Evolutionary conservation across 1,140 invertebrate genomes (phyloP), one percentile per base, ranked within the genome.

Genomic region (Ladona fulva): DNA sequence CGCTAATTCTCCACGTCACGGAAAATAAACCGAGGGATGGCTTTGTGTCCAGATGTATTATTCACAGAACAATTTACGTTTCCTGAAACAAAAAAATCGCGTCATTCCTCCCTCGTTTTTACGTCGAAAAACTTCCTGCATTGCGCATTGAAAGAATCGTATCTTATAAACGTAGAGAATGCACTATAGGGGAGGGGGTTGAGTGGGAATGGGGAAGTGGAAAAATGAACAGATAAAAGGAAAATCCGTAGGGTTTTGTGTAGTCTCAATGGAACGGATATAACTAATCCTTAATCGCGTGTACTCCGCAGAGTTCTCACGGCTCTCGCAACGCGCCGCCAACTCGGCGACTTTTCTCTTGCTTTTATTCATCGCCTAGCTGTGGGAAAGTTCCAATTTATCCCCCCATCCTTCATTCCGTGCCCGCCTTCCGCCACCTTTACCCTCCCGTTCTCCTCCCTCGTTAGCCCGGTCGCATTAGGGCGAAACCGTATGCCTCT

Each of bases 221-320:
- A 66, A 22, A 22, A 66, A 66, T 5, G 3, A 3, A 1, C 52
- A 12, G 52, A 66, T 5, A 12, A 22, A 66, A 19, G 14, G 52
- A 66, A 66, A 66, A 66, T 66, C 52, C 52, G n/a, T 22, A 19
- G 52, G 52, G 52, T 66, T 66, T 66, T 66, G 52, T 66, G 52
- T 16, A 66, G 52, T 6, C n/a, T 66, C 52, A 66, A 66, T 66
- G n/a, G 52, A 12, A 66, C 5, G 52, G 3, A 66, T 66, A 66
- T 66, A 66, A 66, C 52, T 66, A 66, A 66, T 66, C 52, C n/a
- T 66, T 66, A 66, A 66, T 66, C 52, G 52, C 52, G 12, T 12
- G 52, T 16, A 66, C 52, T 66, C 12, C 16, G 52, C 16, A 3
- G 14, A 6, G n/a, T 66, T 66, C 52, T 66, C 52, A 66, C 52